Evolutionary conservation across 2,888 invertebrate genomes (phyloP), one percentile per base, ranked within the genome.

Genomic region (Acleris laterana): DNA sequence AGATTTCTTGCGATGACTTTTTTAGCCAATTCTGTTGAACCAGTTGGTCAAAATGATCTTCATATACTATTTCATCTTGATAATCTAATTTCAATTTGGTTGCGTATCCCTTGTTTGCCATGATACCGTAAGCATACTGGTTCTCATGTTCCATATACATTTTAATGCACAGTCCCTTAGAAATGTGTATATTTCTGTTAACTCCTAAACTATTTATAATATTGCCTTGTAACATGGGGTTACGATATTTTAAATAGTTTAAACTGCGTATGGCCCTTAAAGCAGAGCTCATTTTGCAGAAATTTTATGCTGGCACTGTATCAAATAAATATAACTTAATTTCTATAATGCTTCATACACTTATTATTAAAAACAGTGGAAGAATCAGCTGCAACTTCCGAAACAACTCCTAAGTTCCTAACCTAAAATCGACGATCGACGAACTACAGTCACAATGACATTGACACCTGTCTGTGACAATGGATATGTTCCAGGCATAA

Each of bases 61-160:
- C 75, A 7, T 74, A 68, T 68, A 82, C 28, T 48, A 50, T 16
- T 16, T 57, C 52, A 32, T 61, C 67, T 46, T 72, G 66, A 22
- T 60, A 68, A 13, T 68, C 60, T n/a, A 64, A 58, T 69, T 77
- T 74, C 44, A 85, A 71, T 50, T 77, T 77, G 9, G 78, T 72
- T 25, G 78, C 80, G 70, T 89, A 88, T 32, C 90, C 89, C 74
- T 82, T 84, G 51, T 72, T 84, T 76, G 81, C 76, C 82, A 94
- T 83, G 59, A 93, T 74, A 66, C 69, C 74, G 66, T 87, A 91
- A 0, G 93, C 93, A 73, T 85, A 85, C 68, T 69, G 75, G 71
- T 90, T 93, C 80, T 94, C 94, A 72, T 81, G 74, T 77, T 93
- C 91, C 74, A 79, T 73, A 70, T 69, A 87, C 82, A 89, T 84